phyloP scores from a whole-genome alignment of 1,140 invertebrate species.

The Marisa cornuarietis region DNA sequence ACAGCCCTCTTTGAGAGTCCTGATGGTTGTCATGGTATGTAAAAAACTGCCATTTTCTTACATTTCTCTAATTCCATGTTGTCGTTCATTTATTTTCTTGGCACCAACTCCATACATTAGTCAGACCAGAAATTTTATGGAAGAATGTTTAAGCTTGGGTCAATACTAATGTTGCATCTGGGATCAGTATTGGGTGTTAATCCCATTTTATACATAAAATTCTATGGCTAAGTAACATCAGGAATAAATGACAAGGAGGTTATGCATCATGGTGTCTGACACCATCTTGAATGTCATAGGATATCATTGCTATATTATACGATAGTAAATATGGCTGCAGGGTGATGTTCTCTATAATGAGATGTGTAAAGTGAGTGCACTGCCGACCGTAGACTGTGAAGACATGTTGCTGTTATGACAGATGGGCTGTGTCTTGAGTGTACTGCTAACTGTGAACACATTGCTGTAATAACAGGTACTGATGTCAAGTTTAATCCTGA shows the following conservation, averaged over 20 bases:
- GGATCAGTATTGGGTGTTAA: no score
- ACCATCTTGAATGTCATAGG: no score
- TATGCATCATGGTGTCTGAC: no score
- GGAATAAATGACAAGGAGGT: no score
- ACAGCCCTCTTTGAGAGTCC: constrained; percentile 86
- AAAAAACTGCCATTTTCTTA: background rate
- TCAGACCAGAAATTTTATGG: background rate
- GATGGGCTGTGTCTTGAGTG: background rate
- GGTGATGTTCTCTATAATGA: no score
- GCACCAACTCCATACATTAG: background rate
- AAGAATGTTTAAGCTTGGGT: background rate
- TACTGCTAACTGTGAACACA: background rate
- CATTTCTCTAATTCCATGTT: constrained; percentile 6
- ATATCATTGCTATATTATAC: no score
- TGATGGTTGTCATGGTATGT: constrained; percentile 68
- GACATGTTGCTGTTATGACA: background rate
- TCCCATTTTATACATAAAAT: no score
- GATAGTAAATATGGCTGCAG: no score
- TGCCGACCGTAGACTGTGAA: no score
- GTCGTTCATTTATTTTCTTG: background rate
- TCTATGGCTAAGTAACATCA: no score
- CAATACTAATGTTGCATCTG: no score
- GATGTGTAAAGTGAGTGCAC: no score
- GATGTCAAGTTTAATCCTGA: constrained; percentile 43
- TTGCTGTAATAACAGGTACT: constrained; percentile 35